Percentiles rank a stretch among this genome's conserved stretches.
Conservation (phyloP, 37 sponge, comb jelly and placozoan genomes). For the Cliona cf. orientalis region DNA sequence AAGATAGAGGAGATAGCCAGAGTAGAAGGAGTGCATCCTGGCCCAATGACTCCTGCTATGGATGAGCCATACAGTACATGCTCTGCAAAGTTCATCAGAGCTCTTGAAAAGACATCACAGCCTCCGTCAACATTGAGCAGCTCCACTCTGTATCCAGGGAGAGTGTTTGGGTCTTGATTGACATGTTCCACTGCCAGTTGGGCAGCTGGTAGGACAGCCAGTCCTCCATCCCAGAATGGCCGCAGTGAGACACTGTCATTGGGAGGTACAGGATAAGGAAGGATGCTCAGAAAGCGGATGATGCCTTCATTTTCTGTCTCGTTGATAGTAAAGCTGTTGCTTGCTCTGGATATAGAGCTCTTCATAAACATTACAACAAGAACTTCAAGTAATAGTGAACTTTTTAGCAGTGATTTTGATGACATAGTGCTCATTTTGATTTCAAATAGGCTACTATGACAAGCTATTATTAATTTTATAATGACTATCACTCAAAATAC, state of each 20-base stretch:
- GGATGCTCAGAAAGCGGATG: background rate
- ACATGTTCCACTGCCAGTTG: constrained; percentile 20
- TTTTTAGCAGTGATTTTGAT: too few relatives aligned
- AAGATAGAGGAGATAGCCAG: background rate
- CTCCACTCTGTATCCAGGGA: background rate
- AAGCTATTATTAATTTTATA: too few relatives aligned
- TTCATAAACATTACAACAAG: too few relatives aligned
- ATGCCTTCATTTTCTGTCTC: too few relatives aligned
- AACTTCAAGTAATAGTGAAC: too few relatives aligned
- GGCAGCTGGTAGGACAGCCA: constrained; percentile 22
- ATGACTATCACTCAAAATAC: too few relatives aligned
- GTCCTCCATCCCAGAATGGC: constrained; percentile 10
- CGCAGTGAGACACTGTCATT: too few relatives aligned
- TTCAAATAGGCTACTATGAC: too few relatives aligned
- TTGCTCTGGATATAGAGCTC: too few relatives aligned
- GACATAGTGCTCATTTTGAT: too few relatives aligned
- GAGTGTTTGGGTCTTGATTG: background rate
- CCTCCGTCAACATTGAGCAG: constrained; percentile 21
- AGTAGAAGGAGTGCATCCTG: constrained; percentile 15
- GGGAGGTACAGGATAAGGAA: constrained; percentile 3
- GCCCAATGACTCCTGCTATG: constrained; percentile 23
- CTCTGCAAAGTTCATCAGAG: background rate
- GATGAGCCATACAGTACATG: background rate
- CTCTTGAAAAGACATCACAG: constrained; percentile 7
- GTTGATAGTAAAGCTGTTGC: too few relatives aligned